Evolutionary conservation across 2,113 vertebrate genomes (phyloP), one percentile per base, ranked within the genome.

Genomic region (Rana temporaria): DNA sequence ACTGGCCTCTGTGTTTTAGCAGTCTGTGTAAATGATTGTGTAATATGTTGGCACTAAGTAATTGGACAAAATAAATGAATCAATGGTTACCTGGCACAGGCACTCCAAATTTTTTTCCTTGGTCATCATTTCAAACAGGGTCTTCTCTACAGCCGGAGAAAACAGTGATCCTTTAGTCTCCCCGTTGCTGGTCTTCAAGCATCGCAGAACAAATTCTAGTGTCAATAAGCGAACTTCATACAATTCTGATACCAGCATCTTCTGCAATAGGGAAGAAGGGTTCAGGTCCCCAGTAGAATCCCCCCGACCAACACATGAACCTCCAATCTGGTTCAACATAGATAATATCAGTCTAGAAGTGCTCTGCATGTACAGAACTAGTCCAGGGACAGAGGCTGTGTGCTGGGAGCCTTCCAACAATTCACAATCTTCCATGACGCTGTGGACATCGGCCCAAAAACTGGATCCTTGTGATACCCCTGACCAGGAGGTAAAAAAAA

Each of bases 311-410:
- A 52, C 20, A 22, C 84, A 19, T 66, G 85, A 32, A 22, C 81
- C 53, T 18, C 75, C 84, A 1, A 72, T 87, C 73, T 60, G 88
- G 2, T 71, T 86, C 84, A 86, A 90, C 82, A 70, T 78, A 62
- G 90, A 91, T 12, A 94, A 82, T 11, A 90, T 92, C 70, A 98
- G 86, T n/a, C 75, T 90, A 16, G 95, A 90, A 85, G 97, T 87
- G 88, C 96, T 98, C 86, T 95, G 94, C 20, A 98, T 91, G 88
- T 97, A 98, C 84, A 96, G 96, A 26, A 90, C 88, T 66, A 91
- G 86, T 79, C 97, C 97, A 4, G 96, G 97, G 0, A 86, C 88
- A 4, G 74, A 89, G 68, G 70, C 84, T 19, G 86, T 87, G 66
- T 56, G 85, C 6, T 75, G 84, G 66, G 88, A 62, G 18, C 90